Conservation (phyloP, 2,888 invertebrate genomes). For the Sphaerophoria taeniata region DNA sequence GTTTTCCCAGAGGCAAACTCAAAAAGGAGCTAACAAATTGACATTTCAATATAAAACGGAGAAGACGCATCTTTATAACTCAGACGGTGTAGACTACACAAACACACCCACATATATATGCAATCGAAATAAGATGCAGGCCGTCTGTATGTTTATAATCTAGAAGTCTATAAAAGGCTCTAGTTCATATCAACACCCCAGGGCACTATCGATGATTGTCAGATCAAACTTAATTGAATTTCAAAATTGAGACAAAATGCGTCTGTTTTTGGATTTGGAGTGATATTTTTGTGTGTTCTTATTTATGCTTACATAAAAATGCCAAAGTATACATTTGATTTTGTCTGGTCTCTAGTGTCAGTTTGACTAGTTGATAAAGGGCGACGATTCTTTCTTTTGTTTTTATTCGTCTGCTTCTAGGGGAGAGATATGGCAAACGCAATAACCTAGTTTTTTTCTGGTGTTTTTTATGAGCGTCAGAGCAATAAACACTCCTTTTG, state of each 20-base stretch:
- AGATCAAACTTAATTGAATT: conserved; percentile 69
- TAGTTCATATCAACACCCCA: conserved; percentile 69
- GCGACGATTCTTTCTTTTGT: not conserved
- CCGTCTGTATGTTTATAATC: conserved; percentile 21
- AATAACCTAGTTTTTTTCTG: conserved; percentile 31
- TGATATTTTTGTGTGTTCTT: conserved; percentile 37
- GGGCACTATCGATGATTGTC: conserved; percentile 72
- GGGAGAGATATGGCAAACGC: not conserved
- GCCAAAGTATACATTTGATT: conserved; percentile 10
- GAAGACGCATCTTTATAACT: not conserved
- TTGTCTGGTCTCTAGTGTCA: conserved; percentile 10
- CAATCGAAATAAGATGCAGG: conserved; percentile 55
- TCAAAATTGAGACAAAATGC: conserved; percentile 55
- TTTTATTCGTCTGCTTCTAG: not conserved
- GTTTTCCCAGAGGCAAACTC: conserved; percentile 22
- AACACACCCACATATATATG: conserved; percentile 5
- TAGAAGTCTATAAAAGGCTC: conserved; percentile 51
- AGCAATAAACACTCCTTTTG: conserved; percentile 65
- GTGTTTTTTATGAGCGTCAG: conserved; percentile 46
- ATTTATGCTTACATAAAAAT: conserved; percentile 29
- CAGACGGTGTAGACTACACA: conserved; percentile 8
- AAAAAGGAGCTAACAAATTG: conserved; percentile 55
- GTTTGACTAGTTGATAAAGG: conserved; percentile 33
- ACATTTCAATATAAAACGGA: conserved; percentile 29
- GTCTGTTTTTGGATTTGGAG: conserved; percentile 60